Evolutionary conservation across 2,113 vertebrate species (phyloP).

Genomic region (Electrona antarctica): DNA sequence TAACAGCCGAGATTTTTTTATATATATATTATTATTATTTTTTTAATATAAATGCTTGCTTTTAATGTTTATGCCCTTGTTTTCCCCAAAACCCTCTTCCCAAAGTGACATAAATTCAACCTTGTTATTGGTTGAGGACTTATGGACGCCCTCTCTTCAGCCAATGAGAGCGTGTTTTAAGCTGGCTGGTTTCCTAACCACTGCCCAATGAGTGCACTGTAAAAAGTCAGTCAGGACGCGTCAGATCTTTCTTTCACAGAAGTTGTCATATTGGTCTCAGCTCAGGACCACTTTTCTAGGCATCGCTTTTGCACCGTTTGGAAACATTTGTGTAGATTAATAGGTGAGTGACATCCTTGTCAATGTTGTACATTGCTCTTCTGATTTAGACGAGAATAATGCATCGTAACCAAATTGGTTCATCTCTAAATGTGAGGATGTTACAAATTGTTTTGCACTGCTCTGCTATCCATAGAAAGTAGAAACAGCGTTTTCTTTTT

Average conservation of each 20-base stretch:
- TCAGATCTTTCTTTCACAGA: neutral
- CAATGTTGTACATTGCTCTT: no score
- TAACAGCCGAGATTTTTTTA: no score
- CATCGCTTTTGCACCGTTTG: neutral
- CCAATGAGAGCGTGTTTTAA: constrained; percentile 58
- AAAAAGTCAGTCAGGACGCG: neutral
- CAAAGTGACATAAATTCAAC: constrained; percentile 1
- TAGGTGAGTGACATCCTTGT: constrained; percentile 56
- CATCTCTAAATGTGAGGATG: no score
- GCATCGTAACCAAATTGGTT: no score
- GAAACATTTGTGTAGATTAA: neutral
- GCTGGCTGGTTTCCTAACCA: constrained; percentile 21
- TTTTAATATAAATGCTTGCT: no score
- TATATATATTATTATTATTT: no score
- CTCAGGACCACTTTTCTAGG: constrained; percentile 3
- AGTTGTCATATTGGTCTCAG: neutral
- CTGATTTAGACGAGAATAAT: no score
- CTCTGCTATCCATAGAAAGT: no score
- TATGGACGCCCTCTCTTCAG: constrained; percentile 63
- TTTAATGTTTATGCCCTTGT: neutral
- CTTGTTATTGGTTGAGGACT: constrained; percentile 38
- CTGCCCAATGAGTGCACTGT: neutral
- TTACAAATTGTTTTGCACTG: no score
- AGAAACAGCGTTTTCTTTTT: no score
- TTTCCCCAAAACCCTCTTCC: constrained; percentile 2